A percentile compares a stretch with the other conserved stretches of the same genome.
phyloP scores from a whole-genome alignment of 1,140 invertebrate species.

The Papilio aristodemus region DNA sequence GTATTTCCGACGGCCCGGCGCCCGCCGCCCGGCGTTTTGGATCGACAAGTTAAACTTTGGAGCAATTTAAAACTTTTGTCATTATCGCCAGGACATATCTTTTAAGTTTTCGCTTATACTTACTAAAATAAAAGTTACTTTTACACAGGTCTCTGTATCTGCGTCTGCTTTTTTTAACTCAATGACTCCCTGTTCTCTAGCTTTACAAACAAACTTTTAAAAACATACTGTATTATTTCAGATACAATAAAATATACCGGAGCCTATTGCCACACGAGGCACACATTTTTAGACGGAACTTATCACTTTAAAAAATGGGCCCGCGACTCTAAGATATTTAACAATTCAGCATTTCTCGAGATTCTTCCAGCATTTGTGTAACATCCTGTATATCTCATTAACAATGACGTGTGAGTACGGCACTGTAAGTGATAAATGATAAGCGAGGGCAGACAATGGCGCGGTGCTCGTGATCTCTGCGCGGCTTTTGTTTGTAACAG shows the following conservation, averaged over 20 bases:
- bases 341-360: too few relatives aligned
- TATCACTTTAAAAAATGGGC: too few relatives aligned
- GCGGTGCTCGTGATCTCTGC: conserved; percentile 7
- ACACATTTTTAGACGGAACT: too few relatives aligned
- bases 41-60: conserved; percentile 29
- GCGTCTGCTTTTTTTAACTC: conserved; percentile 4
- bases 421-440: conserved; percentile 21
- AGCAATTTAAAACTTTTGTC: conserved; percentile 28
- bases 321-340: not conserved
- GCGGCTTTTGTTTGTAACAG: conserved; percentile 2
- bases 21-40: conserved; percentile 2
- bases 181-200: not conserved
- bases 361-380: not conserved
- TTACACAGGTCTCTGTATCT: not conserved
- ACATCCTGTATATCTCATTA: not conserved
- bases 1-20: not conserved
- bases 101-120: conserved; percentile 26
- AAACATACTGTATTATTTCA: too few relatives aligned
- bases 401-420: not conserved
- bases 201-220: not conserved
- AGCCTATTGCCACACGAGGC: too few relatives aligned
- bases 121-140: conserved; percentile 26
- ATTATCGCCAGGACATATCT: conserved; percentile 22
- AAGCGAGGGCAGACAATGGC: not conserved
- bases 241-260: too few relatives aligned